phyloP scores from a whole-genome alignment of 2,797 vertebrate species.

The Urophycis tenuis region DNA sequence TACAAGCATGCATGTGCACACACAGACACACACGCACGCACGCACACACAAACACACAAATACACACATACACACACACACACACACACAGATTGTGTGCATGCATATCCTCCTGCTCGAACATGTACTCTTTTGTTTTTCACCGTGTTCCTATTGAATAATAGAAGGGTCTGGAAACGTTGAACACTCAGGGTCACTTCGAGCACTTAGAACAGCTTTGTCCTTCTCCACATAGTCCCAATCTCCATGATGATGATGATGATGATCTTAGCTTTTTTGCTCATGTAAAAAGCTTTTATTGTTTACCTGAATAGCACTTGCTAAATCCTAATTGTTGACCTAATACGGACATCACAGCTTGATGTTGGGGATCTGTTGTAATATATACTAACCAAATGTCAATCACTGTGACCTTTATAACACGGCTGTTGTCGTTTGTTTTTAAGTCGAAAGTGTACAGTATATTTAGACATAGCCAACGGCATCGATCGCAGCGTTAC shows the following conservation, averaged over 20 bases:
- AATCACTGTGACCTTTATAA: neutral
- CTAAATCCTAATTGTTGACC: neutral
- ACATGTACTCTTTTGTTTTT: slow-evolving; percentile 48
- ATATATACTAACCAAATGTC: neutral
- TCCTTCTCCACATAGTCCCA: slow-evolving; percentile 33
- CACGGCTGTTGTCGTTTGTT: neutral
- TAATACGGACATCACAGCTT: neutral
- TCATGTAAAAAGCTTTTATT: too few relatives aligned
- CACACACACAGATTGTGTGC: neutral
- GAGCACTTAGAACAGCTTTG: slow-evolving; percentile 51
- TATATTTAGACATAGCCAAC: neutral
- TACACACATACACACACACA: neutral
- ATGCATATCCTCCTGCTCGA: neutral
- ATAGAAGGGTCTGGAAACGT: slow-evolving; percentile 60
- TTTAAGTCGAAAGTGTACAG: neutral
- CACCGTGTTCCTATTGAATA: slow-evolving; percentile 59
- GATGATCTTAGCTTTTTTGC: too few relatives aligned
- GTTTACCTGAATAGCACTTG: neutral
- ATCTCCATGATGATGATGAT: slow-evolving; percentile 9
- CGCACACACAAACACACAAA: slow-evolving; percentile 6
- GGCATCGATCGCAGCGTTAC: neutral
- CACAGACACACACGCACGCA: too few relatives aligned
- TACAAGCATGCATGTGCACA: neutral
- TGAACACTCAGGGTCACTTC: slow-evolving; percentile 64
- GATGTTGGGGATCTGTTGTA: neutral